phyloP scores from a whole-genome alignment of 1,140 invertebrate genomes.

The Drosophila tropicalis region DNA sequence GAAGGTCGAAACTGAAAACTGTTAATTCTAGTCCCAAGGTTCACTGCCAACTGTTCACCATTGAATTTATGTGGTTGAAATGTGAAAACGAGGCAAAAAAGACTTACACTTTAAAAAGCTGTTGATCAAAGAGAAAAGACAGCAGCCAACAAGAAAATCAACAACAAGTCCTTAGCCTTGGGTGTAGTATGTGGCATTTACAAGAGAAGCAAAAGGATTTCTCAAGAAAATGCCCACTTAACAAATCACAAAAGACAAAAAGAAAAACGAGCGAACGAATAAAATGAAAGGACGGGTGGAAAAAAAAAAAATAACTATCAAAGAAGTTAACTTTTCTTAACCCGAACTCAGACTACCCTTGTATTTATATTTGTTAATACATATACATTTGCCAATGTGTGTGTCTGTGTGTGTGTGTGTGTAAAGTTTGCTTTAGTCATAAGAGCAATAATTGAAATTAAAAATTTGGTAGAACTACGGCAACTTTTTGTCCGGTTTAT shows the following conservation, averaged over 20 bases:
- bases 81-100: not conserved
- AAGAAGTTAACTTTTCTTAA: no score
- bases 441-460: no score
- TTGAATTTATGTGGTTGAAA: conserved; percentile 34
- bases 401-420: no score
- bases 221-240: conserved; percentile 10
- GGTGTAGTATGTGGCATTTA: not conserved
- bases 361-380: no score
- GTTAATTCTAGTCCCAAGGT: no score
- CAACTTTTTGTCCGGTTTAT: no score
- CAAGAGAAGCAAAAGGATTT: not conserved
- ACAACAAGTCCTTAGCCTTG: conserved; percentile 7
- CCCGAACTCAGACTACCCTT: no score
- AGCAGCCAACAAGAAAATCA: not conserved
- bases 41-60: conserved; percentile 35
- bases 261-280: not conserved
- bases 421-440: no score
- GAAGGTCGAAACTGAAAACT: no score
- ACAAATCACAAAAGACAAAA: conserved; percentile 5
- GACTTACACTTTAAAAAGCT: not conserved
- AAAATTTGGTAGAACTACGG: no score
- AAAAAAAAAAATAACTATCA: no score
- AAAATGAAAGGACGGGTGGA: not conserved
- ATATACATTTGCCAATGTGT: no score
- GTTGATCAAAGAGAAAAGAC: conserved; percentile 5